A percentile compares a stretch with the other conserved stretches of the same genome.
Conservation (phyloP, 2,888 invertebrate genomes). For the Megastigmus dorsalis region DNA sequence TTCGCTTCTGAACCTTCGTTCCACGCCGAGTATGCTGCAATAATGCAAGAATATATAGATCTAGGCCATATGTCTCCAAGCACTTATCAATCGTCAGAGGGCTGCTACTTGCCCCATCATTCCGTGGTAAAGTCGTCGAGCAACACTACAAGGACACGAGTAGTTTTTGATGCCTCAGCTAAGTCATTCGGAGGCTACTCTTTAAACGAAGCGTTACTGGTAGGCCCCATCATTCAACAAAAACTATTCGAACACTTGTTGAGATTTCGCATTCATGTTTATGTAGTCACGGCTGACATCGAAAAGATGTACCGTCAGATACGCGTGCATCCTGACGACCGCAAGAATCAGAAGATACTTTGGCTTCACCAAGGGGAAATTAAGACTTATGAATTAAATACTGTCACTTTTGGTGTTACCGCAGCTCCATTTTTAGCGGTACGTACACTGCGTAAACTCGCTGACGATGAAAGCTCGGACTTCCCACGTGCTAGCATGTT, state of each 20-base stretch:
- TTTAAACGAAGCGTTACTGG: neutral
- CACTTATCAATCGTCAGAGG: neutral
- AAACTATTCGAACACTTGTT: neutral
- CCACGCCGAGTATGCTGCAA: slow-evolving; percentile 7
- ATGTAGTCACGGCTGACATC: slow-evolving; percentile 43
- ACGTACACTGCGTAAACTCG: slow-evolving; percentile 50
- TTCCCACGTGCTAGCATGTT: too few species aligned
- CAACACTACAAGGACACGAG: neutral
- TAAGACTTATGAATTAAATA: slow-evolving; percentile 36
- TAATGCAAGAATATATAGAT: slow-evolving; percentile 17
- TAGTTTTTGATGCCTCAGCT: slow-evolving; percentile 19
- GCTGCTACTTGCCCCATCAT: slow-evolving; percentile 23
- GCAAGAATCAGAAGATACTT: slow-evolving; percentile 48
- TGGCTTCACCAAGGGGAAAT: slow-evolving; percentile 37
- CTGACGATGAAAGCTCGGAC: slow-evolving; percentile 11
- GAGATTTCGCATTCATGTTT: slow-evolving; percentile 31
- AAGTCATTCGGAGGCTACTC: too few species aligned
- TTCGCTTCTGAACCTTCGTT: slow-evolving; percentile 30
- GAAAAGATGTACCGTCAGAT: slow-evolving; percentile 32
- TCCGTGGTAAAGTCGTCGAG: neutral
- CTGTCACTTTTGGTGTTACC: slow-evolving; percentile 50
- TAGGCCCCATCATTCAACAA: neutral
- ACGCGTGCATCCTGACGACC: slow-evolving; percentile 29
- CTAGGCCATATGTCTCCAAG: slow-evolving; percentile 13
- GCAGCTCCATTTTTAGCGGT: slow-evolving; percentile 50